phyloP scores from a whole-genome alignment of 2,888 invertebrate genomes.

The Nemotelus pantherinus region DNA sequence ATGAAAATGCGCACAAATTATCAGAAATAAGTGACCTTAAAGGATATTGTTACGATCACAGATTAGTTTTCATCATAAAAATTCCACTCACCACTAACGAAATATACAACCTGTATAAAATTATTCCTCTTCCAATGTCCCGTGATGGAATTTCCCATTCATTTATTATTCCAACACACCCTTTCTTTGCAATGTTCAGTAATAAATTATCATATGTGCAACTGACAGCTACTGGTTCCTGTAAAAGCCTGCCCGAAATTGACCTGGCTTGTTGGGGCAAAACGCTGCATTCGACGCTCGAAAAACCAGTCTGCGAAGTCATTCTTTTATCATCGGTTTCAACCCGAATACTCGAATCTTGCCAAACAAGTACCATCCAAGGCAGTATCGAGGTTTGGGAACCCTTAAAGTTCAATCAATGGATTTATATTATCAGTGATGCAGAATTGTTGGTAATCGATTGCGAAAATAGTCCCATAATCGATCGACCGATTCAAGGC shows the following conservation, averaged over 20 bases:
- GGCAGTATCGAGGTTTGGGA: too few species aligned
- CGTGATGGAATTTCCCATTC: neutral
- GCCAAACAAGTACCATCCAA: too few species aligned
- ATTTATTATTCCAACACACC: neutral
- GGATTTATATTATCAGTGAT: too few species aligned
- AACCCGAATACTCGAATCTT: too few species aligned
- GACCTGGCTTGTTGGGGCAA: constrained; percentile 1
- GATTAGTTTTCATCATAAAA: neutral
- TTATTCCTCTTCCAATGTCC: neutral
- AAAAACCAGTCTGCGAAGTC: too few species aligned
- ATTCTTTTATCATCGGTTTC: too few species aligned
- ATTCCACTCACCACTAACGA: neutral
- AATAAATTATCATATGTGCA: neutral
- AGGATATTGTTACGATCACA: neutral
- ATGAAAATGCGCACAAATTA: constrained; percentile 1
- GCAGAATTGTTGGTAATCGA: too few species aligned
- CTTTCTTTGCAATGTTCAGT: neutral
- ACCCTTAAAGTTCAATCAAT: too few species aligned
- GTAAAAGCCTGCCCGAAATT: neutral
- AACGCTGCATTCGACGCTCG: too few species aligned
- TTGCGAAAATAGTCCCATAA: too few species aligned
- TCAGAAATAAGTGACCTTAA: neutral
- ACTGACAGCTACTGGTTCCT: neutral
- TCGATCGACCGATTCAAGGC: too few species aligned
- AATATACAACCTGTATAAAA: neutral